Evolutionary conservation across 2,797 vertebrate genomes (phyloP), one percentile per base, ranked within the genome.

Genomic region (Morus bassanus): DNA sequence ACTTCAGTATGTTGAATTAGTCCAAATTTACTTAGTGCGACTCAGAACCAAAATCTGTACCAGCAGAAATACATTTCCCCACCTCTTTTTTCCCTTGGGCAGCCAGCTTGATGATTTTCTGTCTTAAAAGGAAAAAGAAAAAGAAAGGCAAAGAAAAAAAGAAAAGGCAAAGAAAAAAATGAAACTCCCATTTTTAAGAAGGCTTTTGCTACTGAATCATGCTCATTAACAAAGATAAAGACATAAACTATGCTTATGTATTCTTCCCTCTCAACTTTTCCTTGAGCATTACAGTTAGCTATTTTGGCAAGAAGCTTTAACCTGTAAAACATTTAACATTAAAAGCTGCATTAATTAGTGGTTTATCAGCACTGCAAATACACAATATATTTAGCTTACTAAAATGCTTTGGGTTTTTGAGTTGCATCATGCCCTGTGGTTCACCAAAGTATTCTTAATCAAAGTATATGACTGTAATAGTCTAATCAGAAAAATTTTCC

Each of bases 181-280:
- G 15, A 37, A 82, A 53, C 6, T 30, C 50, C 11, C 31, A 39
- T 69, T 87, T 89, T 74, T 51, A 79, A 89, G 43, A 43, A 59
- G 25, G 28, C 5, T 63, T 88, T 60, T 93, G 19, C 48, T 85
- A 18, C 59, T 74, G 14, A 84, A 91, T 91, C 39, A 30, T 85
- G 18, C 27, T 83, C 30, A 87, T 88, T 77, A 89, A 82, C n/a
- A 79, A 45, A 79, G 91, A 78, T 85, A 31, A 96, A 46, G 11
- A 41, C n/a, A 63, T 65, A 51, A 95, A 85, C 80, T 81, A 28
- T 67, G n/a, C 35, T 85, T 61, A 85, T 68, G 15, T 84, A 65
- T 78, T 97, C 68, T 92, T 94, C 73, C 51, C 27, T 70, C 72
- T 79, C 73, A 83, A 46, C 61, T 79, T 91, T 85, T 95, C 56